Evolutionary conservation across 2,888 invertebrate species (phyloP).

Genomic region (Dromius quadrimaculatus): DNA sequence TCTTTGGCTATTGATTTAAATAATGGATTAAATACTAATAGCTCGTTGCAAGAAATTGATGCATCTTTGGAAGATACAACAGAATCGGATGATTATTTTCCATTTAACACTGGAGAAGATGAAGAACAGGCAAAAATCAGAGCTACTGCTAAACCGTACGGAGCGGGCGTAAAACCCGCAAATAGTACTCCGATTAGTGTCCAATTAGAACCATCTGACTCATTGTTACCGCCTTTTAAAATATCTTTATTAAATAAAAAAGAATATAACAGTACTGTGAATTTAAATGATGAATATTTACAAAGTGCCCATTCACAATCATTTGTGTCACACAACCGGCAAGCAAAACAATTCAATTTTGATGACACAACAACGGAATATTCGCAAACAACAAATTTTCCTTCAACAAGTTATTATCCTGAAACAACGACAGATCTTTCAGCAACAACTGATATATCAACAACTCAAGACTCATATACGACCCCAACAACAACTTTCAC

Average conservation of each 20-base stretch:
- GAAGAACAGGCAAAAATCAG: slow-evolving; percentile 66
- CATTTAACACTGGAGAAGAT: slow-evolving; percentile 63
- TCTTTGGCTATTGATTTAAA: slow-evolving; percentile 69
- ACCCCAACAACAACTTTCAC: slow-evolving; percentile 61
- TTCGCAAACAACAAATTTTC: slow-evolving; percentile 13
- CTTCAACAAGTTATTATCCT: slow-evolving; percentile 26
- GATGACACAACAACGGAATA: slow-evolving; percentile 17
- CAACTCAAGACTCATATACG: slow-evolving; percentile 61
- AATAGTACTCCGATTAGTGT: slow-evolving; percentile 64
- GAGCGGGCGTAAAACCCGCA: slow-evolving; percentile 67
- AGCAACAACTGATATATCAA: slow-evolving; percentile 49
- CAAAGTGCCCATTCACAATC: slow-evolving; percentile 80
- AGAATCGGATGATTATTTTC: slow-evolving; percentile 63
- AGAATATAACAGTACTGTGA: slow-evolving; percentile 35
- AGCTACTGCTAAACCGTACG: slow-evolving; percentile 66
- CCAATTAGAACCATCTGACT: slow-evolving; percentile 23
- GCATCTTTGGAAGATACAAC: slow-evolving; percentile 66
- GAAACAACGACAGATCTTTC: slow-evolving; percentile 19
- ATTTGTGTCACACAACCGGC: slow-evolving; percentile 73
- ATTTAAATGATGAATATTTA: slow-evolving; percentile 72
- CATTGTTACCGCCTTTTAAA: slow-evolving; percentile 45
- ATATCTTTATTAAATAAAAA: slow-evolving; percentile 33
- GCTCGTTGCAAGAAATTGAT: slow-evolving; percentile 59
- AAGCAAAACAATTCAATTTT: slow-evolving; percentile 50
- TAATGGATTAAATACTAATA: slow-evolving; percentile 65